phyloP scores from a whole-genome alignment of 1,140 invertebrate genomes.

The Drosophila dunni region DNA sequence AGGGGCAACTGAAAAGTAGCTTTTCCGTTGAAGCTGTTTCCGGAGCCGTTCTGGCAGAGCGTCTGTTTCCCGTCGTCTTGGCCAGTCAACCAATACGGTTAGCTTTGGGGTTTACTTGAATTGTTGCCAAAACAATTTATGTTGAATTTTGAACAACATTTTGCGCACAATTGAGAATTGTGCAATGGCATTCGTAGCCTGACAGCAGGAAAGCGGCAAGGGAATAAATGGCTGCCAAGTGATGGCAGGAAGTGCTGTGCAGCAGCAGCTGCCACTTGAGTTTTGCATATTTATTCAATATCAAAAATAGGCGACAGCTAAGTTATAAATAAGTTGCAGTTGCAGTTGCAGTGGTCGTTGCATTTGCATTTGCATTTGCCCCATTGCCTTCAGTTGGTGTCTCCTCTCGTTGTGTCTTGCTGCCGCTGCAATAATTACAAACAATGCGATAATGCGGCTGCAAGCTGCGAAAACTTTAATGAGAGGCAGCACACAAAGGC shows the following conservation, averaged over 20 bases:
- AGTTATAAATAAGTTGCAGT: conserved; percentile 74
- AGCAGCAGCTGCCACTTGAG: conserved; percentile 47
- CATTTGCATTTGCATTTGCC: not conserved
- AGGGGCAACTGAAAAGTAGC: conserved; percentile 1
- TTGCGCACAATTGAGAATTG: conserved; percentile 73
- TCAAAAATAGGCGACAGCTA: conserved; percentile 62
- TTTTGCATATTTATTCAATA: conserved; percentile 79
- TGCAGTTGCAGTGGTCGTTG: conserved; percentile 7
- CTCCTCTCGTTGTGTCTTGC: not conserved
- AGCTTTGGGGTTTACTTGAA: conserved; percentile 48
- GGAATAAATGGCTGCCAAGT: conserved; percentile 12
- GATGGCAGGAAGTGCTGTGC: conserved; percentile 37
- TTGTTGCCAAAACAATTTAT: conserved; percentile 79
- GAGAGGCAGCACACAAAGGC: conserved; percentile 24
- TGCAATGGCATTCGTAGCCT: conserved; percentile 69
- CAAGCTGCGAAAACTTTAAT: conserved; percentile 65
- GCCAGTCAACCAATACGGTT: conserved; percentile 38
- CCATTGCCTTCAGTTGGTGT: not conserved
- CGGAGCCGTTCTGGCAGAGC: conserved; percentile 3
- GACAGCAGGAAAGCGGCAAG: not conserved
- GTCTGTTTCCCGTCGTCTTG: conserved; percentile 23
- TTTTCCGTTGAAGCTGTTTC: conserved; percentile 13
- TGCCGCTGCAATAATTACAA: conserved; percentile 69
- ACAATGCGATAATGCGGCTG: conserved; percentile 43
- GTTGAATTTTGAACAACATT: conserved; percentile 61